These are phyloP conservation scores for Beroe ovata DNA, from an alignment of 37 sponge, comb jelly and placozoan genomes.

Conservation along the genomic window DNA sequence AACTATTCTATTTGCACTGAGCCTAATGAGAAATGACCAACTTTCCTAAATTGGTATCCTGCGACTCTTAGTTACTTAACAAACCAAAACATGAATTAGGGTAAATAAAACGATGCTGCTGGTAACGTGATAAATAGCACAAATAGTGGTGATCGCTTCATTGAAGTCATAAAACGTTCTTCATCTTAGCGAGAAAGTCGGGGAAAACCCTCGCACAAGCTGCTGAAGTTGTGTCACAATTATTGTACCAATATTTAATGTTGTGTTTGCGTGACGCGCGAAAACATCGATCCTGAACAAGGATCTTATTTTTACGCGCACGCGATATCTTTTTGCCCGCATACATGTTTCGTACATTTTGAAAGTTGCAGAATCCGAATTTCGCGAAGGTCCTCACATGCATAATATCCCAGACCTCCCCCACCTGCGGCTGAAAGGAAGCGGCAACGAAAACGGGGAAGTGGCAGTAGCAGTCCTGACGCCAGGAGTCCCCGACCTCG, in stretches of 20 bases:
- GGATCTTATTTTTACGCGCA: no score
- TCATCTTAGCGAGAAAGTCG: background rate
- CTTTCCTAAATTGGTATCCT: no score
- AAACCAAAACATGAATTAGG: no score
- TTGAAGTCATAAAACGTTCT: background rate
- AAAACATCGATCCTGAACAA: no score
- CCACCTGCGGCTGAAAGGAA: slow-evolving; percentile 8
- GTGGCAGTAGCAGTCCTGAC: slow-evolving; percentile 19
- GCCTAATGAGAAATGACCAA: no score
- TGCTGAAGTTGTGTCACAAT: background rate
- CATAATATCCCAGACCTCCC: background rate
- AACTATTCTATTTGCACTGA: no score
- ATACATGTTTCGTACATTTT: no score
- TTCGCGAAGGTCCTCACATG: no score
- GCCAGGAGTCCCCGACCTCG: background rate
- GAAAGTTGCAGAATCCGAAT: no score
- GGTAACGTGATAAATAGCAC: background rate
- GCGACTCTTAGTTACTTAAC: no score
- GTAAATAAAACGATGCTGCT: background rate
- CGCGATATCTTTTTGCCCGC: no score
- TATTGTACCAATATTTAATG: background rate
- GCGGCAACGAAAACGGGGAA: slow-evolving; percentile 28
- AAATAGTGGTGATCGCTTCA: background rate
- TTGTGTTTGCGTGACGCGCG: background rate
- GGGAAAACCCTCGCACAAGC: background rate